These are phyloP conservation scores for Abscondita cerata DNA, from an alignment of 2,888 invertebrate genomes.

Conservation along the genomic window DNA sequence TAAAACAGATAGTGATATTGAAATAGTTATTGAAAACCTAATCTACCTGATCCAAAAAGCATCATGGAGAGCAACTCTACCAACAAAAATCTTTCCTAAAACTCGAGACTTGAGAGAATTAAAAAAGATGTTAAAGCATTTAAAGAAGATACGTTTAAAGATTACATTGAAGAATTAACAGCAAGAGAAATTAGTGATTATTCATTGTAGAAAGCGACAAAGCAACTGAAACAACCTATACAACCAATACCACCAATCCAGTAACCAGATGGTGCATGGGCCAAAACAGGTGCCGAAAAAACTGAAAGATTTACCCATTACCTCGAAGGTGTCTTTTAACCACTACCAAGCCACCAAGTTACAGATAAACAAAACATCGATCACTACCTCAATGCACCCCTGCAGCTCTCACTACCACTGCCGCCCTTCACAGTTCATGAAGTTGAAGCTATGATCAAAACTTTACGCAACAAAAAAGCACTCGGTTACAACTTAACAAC, in stretches of 20 bases:
- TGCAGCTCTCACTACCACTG: too few relatives aligned
- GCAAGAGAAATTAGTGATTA: neutral
- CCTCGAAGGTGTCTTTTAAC: too few relatives aligned
- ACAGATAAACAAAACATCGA: too few relatives aligned
- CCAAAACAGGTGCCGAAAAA: too few relatives aligned
- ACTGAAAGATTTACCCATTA: too few relatives aligned
- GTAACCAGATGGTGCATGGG: too few relatives aligned
- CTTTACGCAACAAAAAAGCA: neutral
- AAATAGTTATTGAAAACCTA: slow-evolving; percentile 20
- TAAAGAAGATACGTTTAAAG: slow-evolving; percentile 7
- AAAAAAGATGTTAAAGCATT: slow-evolving; percentile 4
- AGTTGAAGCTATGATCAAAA: neutral
- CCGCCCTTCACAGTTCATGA: neutral
- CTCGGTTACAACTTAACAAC: too few relatives aligned
- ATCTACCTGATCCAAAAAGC: neutral
- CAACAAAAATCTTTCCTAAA: neutral
- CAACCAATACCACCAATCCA: too few relatives aligned
- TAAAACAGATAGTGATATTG: slow-evolving; percentile 32
- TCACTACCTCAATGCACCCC: too few relatives aligned
- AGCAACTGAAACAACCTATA: too few relatives aligned
- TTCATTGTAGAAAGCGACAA: too few relatives aligned
- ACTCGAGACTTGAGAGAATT: neutral
- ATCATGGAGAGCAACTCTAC: slow-evolving; percentile 6
- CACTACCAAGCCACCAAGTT: too few relatives aligned
- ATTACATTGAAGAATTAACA: neutral